Evolutionary conservation across 2,113 vertebrate genomes (phyloP), one percentile per base, ranked within the genome.

Genomic region (Calyptommatus sinebrachiatus): DNA sequence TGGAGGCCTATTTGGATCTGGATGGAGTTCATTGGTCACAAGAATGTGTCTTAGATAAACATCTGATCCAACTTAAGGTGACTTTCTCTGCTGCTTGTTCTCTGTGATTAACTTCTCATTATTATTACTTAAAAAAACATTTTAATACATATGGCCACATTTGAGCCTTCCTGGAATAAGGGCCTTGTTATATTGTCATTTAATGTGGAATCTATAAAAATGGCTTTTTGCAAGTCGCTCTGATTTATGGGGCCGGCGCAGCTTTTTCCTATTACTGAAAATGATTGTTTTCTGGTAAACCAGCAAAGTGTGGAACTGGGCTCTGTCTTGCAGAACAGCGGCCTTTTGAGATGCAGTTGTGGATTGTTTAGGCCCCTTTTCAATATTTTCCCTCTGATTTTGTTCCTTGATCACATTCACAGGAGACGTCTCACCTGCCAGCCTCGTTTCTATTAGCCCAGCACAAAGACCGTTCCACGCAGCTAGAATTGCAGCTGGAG

Each of bases 381-480:
- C 69, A 86, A 79, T 66, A 73, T 85, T 91, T 85, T 76, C 45
- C 35, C 50, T 78, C 81, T 86, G 70, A 79, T 74, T 45, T 35
- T 45, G 20, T 35, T 68, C 45, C 84, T 26, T 0, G 75, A 4
- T 91, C 78, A 81, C 80, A 24, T 85, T 93, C 91, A 71, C 91
- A 99, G 98, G 98, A 99, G 90, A 96, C 95, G 82, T 99, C 98
- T 78, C 95, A 92, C 89, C 93, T 99, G 88, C 98, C 98, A 24
- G 98, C 98, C 57, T 96, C 96, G 61, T 84, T 99, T 71, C 94
- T 99, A 84, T 92, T 99, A 82, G 97, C 98, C 83, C 96, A 99
- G 86, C 98, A 99, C 93, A 99, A 99, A 89, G 97, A 96, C 86
- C 96, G 96, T 76, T 96, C 97, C 45, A 93, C 96, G 12, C 96